phyloP scores from a whole-genome alignment of 2,113 vertebrate species.

The Myiozetetes cayanensis region DNA sequence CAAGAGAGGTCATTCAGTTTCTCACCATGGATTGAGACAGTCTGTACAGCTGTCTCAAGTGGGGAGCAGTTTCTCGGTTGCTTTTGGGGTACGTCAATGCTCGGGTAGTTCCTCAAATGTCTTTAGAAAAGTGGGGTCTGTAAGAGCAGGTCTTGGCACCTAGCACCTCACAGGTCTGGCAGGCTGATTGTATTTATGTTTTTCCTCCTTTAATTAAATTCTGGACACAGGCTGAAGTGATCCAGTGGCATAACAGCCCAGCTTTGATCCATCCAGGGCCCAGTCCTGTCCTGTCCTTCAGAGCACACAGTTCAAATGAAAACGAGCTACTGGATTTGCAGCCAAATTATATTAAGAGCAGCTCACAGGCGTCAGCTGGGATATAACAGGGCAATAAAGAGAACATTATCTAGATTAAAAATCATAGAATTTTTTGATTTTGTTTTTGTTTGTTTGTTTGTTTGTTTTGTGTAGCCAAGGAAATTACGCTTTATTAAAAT shows the following conservation, averaged over 20 bases:
- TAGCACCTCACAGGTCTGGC: neutral
- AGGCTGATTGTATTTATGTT: neutral
- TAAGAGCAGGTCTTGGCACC: neutral
- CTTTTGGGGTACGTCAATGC: neutral
- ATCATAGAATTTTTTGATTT: neutral
- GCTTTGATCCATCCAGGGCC: constrained; percentile 30
- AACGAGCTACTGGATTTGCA: constrained; percentile 27
- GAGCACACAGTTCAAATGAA: neutral
- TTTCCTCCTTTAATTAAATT: constrained; percentile 38
- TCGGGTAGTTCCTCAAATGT: neutral
- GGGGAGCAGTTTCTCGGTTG: neutral
- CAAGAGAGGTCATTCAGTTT: neutral
- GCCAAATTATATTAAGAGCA: constrained; percentile 29
- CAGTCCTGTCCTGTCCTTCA: constrained; percentile 7
- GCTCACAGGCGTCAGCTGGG: neutral
- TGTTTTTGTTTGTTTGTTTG: no score
- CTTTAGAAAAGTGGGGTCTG: neutral
- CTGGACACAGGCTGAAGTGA: neutral
- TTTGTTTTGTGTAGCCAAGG: neutral
- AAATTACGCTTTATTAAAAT: constrained; percentile 22
- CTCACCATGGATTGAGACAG: neutral
- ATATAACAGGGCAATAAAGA: constrained; percentile 46
- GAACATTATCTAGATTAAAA: constrained; percentile 41
- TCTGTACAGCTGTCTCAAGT: neutral
- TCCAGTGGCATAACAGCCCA: neutral